These are phyloP conservation scores for Solenopsis fugax DNA, from an alignment of 1,140 invertebrate genomes.

Conservation along the genomic window DNA sequence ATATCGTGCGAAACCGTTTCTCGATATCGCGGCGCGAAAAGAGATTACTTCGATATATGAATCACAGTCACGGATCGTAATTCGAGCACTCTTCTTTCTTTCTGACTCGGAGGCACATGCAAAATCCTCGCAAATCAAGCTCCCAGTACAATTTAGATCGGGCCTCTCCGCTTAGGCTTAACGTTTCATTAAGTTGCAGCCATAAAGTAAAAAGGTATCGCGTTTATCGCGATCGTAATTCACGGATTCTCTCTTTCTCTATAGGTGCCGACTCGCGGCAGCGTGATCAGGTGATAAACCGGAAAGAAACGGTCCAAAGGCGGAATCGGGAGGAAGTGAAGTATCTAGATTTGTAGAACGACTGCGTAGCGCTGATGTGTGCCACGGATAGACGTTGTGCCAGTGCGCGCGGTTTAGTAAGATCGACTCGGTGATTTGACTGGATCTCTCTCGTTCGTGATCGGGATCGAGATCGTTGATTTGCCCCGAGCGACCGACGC, in stretches of 20 bases:
- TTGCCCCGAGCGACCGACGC: conserved; percentile 2
- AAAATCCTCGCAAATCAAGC: conserved; percentile 6
- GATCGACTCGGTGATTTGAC: conserved; percentile 47
- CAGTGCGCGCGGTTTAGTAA: conserved; percentile 56
- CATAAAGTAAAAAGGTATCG: conserved; percentile 7
- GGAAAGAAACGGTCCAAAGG: conserved; percentile 37
- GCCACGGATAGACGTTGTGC: conserved; percentile 49
- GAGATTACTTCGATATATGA: conserved; percentile 4
- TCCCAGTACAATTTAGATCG: neutral
- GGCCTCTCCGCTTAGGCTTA: neutral
- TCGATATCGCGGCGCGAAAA: conserved; percentile 3
- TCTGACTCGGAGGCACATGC: neutral
- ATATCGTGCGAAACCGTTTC: conserved; percentile 14
- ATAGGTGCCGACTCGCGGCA: neutral
- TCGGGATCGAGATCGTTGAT: conserved; percentile 35
- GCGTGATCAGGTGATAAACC: conserved; percentile 1
- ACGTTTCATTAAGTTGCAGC: conserved; percentile 7
- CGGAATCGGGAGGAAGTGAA: conserved; percentile 46
- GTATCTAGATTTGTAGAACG: conserved; percentile 68
- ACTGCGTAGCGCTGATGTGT: conserved; percentile 40
- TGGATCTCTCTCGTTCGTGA: conserved; percentile 27
- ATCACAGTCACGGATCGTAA: conserved; percentile 7
- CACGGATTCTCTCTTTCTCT: conserved; percentile 7
- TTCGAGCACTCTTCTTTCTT: neutral
- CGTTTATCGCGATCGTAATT: conserved; percentile 20